These are phyloP conservation scores for Aspidiotus rigidus DNA, from an alignment of 2,888 invertebrate genomes.

Conservation along the genomic window DNA sequence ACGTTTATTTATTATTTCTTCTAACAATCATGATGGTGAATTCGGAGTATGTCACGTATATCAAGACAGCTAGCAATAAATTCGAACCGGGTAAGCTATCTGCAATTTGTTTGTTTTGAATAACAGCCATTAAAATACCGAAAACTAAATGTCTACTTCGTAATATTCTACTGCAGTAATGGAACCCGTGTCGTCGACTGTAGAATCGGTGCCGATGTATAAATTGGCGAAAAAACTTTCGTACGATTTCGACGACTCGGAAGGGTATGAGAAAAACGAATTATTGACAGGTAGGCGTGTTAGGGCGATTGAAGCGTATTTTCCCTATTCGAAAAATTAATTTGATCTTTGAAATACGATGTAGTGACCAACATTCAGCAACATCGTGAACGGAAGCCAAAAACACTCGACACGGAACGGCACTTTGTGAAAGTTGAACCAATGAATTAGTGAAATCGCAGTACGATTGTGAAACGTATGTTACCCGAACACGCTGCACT, in stretches of 20 bases:
- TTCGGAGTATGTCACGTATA: slow-evolving; percentile 13
- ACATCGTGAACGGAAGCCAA: neutral
- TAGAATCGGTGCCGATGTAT: slow-evolving; percentile 20
- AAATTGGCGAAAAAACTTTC: slow-evolving; percentile 9
- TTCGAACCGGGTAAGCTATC: slow-evolving; percentile 14
- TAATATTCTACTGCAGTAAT: too few species aligned
- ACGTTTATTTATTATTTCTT: neutral
- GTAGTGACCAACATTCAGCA: slow-evolving; percentile 9
- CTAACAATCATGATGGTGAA: neutral
- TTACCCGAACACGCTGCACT: too few species aligned
- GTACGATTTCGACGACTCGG: neutral
- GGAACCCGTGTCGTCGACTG: slow-evolving; percentile 24
- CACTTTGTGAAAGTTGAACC: slow-evolving; percentile 18
- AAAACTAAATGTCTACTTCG: neutral
- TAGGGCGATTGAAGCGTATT: neutral
- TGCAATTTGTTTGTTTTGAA: neutral
- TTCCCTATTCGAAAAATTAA: neutral
- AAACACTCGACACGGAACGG: neutral
- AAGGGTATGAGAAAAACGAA: slow-evolving; percentile 16
- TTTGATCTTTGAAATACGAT: neutral
- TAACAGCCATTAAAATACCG: neutral
- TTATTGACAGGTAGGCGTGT: slow-evolving; percentile 13
- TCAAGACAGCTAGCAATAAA: slow-evolving; percentile 13
- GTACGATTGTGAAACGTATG: too few species aligned
- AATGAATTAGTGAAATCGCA: neutral